A percentile compares a stretch with the other conserved stretches of the same genome.
These are phyloP conservation scores for Tricholaema leucomelas DNA, from an alignment of 2,113 vertebrate species.

Conservation along the genomic window DNA sequence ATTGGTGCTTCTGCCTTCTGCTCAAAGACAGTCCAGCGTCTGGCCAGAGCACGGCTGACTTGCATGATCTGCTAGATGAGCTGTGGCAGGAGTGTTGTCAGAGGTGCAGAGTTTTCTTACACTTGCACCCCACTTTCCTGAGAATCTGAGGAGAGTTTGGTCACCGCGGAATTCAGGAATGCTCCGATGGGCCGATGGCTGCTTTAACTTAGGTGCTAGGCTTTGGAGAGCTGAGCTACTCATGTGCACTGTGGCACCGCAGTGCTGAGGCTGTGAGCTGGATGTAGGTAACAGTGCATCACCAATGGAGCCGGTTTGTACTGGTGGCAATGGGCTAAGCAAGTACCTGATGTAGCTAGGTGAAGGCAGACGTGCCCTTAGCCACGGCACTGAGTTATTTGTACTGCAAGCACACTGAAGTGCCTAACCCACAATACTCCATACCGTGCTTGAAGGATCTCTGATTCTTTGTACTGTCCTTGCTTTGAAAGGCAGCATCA, in stretches of 20 bases:
- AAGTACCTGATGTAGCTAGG: fast-evolving
- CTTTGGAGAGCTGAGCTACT: not conserved
- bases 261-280: not conserved
- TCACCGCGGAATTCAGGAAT: not conserved
- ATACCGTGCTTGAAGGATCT: not conserved
- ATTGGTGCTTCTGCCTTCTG: no score
- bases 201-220: not conserved
- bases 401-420: not conserved
- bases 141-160: not conserved
- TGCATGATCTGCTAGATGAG: not conserved
- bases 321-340: fast-evolving
- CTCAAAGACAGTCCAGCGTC: not conserved
- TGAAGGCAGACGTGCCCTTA: no score
- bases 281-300: no score
- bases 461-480: not conserved
- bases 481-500: not conserved
- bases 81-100: not conserved
- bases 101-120: no score
- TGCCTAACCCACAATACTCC: no score
- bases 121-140: not conserved
- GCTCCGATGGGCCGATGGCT: not conserved
- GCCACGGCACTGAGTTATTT: not conserved
- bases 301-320: not conserved
- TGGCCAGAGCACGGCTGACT: not conserved
- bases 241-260: not conserved